Percentiles rank a stretch among this genome's conserved stretches.
These are phyloP conservation scores for Falco biarmicus DNA, from an alignment of 2,797 vertebrate genomes.

Conservation along the genomic window DNA sequence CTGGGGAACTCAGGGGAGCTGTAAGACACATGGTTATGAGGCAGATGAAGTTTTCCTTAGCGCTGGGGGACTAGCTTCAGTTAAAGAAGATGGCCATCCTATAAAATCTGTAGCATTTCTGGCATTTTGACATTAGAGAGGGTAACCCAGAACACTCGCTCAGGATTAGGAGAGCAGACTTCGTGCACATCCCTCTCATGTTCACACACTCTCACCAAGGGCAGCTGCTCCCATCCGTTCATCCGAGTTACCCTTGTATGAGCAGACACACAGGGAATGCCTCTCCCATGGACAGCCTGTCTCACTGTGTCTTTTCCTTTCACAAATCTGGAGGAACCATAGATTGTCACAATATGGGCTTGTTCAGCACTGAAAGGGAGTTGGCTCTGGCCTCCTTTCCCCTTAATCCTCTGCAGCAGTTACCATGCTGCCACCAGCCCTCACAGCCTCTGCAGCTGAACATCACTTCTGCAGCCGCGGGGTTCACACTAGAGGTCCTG, in stretches of 20 bases:
- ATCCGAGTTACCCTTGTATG: background rate
- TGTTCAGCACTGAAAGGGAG: background rate
- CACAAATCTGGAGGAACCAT: background rate
- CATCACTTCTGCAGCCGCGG: background rate
- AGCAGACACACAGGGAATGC: background rate
- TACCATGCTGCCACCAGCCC: background rate
- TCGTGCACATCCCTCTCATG: background rate
- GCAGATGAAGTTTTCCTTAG: background rate
- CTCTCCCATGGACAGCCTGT: background rate
- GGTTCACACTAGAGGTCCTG: background rate
- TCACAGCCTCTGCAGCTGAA: background rate
- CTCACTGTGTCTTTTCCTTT: background rate
- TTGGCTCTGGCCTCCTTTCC: background rate
- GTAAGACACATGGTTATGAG: background rate
- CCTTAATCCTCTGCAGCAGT: background rate
- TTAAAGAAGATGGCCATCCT: slow-evolving; percentile 28
- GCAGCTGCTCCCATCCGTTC: background rate
- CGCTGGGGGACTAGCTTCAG: background rate
- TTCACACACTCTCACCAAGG: background rate
- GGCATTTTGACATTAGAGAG: background rate
- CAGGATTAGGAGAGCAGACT: background rate
- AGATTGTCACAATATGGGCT: background rate
- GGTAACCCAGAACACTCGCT: background rate
- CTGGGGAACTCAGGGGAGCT: background rate
- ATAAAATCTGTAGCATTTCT: slow-evolving; percentile 9